Evolutionary conservation across 1,140 invertebrate species (phyloP), one percentile per base, ranked within the genome.

Genomic region (Hyposmocoma kahamanoa): DNA sequence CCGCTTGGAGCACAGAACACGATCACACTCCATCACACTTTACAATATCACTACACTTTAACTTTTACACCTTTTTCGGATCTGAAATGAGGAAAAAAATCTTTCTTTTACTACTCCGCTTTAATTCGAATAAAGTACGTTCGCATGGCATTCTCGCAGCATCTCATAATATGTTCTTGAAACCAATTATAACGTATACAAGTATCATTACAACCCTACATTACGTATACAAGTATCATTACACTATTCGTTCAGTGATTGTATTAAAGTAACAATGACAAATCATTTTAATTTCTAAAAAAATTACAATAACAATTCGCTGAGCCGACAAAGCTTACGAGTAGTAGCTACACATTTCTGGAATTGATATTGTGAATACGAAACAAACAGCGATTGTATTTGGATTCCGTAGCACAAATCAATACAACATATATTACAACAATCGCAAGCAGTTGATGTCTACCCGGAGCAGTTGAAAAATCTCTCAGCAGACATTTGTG

Each of bases 61-160:
- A 2, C 28, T 46, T 59, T 52, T 50, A 58, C 60, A 58, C 56
- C 50, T 45, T 32, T 53, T 71, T 67, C 53, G 53, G 61, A 76
- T 78, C 77, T 81, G 77, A 77, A 81, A 81, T 51, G 71, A 78
- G 46, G 69, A 50, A 72, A 57, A 77, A 67, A 55, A 46, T 50
- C 28, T 57, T 36, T 56, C n/a, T 49, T 54, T 71, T 68, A 73
- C 55, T 62, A 47, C 44, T 47, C 32, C 47, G 38, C 21, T 47
- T 36, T 55, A 15, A 42, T 20, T 51, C 15, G 50, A 39, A 30
- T 39, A 50, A 42, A 39, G 34, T 56, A 11, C 30, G 48, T 59
- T 67, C 52, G 64, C 62, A 22, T 32, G 26, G 56, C 54, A 48
- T 53, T 58, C n/a, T 59, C 56, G 60, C 60, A 17, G 32, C 32